Conservation (phyloP, 2,797 vertebrate genomes). For the Cyprinodon diabolis region DNA sequence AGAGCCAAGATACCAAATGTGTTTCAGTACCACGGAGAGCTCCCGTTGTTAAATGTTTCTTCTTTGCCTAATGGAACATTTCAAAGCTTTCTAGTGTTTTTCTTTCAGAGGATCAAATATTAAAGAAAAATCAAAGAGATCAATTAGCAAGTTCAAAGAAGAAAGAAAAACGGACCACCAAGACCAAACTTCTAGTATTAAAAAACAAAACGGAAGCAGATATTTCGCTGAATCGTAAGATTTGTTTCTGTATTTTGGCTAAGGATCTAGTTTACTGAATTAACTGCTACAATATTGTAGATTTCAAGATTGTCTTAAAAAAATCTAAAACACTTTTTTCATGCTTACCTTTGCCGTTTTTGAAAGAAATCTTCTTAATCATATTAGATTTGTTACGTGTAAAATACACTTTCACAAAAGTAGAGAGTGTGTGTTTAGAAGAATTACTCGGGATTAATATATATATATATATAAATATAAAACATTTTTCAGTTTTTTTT, state of each 20-base stretch:
- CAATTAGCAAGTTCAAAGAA: too few species aligned
- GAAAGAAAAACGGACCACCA: background rate
- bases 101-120: background rate
- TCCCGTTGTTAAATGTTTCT: background rate
- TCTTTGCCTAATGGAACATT: background rate
- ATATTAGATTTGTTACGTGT: too few species aligned
- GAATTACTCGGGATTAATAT: too few species aligned
- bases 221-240: background rate
- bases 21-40: constrained; percentile 57
- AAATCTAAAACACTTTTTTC: background rate
- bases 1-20: background rate
- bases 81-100: background rate
- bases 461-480: too few species aligned
- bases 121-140: background rate
- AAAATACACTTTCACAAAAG: too few species aligned
- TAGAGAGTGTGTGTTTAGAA: too few species aligned
- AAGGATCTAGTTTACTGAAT: background rate
- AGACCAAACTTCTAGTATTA: background rate
- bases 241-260: background rate
- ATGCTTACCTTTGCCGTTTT: background rate
- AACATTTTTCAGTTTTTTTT: background rate
- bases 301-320: background rate
- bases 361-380: too few species aligned
- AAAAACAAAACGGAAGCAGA: background rate
- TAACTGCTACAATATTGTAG: background rate